Base-by-base conservation (phyloP, 2,888 invertebrate genomes). In the Autographa gamma region DNA sequence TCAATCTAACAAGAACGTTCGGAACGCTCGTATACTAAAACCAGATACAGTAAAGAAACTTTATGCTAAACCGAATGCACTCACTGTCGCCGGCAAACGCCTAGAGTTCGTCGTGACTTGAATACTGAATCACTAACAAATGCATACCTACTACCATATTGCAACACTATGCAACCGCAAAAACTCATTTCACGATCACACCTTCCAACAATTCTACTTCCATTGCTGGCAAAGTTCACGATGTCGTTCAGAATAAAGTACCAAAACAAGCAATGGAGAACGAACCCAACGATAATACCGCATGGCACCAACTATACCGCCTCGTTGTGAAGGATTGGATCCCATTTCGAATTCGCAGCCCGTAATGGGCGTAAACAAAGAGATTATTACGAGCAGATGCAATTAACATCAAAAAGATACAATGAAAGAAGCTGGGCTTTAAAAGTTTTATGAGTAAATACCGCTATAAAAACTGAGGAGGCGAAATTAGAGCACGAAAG, bases 61-160 rank as follows among this genome's bases (percentile, higher is more conserved):
- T 88, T 88, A 90, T 90, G 89, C 89, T 87, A 91, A 92, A 89
- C 89, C 86, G 81, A 91, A 90, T 89, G 89, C 90, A 89, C 88
- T 91, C 80, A 79, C 81, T 81, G 86, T 85, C 86, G 85, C 81
- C 84, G 85, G 83, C 87, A 86, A 89, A 89, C 91, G 90, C 90
- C 89, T 90, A 88, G 88, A 87, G 88, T 87, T 84, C 83, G 77
- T 76, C 88, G 85, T 88, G 88, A 85, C 90, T 88, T 81, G 91
- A 90, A 92, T 91, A 86, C 90, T 77, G 85, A 90, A 86, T 85
- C 80, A 82, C 86, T 81, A 74, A 83, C 85, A 85, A 87, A 88
- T 84, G 87, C 87, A 88, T 87, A 88, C 81, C 82, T 83, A 73
- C 76, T 71, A 64, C 76, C 75, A 84, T 72, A 82, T 73, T 82